Percentiles rank a stretch among this genome's conserved stretches.
Conservation (phyloP, 2,888 invertebrate species). For the Cheilosia soror region DNA sequence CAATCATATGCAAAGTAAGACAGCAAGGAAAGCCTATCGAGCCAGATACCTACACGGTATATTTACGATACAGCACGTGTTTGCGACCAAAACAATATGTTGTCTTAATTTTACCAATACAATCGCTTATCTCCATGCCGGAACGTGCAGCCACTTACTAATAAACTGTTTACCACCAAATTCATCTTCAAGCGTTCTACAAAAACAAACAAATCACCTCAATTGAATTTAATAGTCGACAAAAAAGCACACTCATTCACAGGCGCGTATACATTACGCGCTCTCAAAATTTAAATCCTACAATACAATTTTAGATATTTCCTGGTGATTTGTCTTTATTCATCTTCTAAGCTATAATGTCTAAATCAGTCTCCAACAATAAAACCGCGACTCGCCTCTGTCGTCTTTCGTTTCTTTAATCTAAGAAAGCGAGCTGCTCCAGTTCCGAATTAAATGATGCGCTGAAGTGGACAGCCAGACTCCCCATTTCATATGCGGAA, state of each 20-base stretch:
- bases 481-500: conserved; percentile 80
- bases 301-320: conserved; percentile 40
- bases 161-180: background rate
- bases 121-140: too few relatives aligned
- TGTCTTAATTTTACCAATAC: too few relatives aligned
- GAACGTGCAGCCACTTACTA: too few relatives aligned
- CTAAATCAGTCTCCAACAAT: conserved; percentile 32
- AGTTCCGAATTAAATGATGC: conserved; percentile 55
- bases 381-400: conserved; percentile 7
- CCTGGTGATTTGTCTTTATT: conserved; percentile 41
- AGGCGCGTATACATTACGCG: conserved; percentile 1
- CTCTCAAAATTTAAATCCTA: conserved; percentile 27
- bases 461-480: conserved; percentile 72
- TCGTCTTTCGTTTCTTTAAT: background rate
- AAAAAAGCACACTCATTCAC: conserved; percentile 28
- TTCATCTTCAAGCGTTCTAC: background rate
- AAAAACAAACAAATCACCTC: conserved; percentile 51
- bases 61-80: too few relatives aligned
- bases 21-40: too few relatives aligned
- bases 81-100: too few relatives aligned
- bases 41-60: too few relatives aligned
- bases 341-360: conserved; percentile 34
- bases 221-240: conserved; percentile 35
- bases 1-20: too few relatives aligned
- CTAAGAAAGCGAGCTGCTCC: conserved; percentile 6